Evolutionary conservation across 2,113 vertebrate species (phyloP), one percentile per base, ranked within the genome.

Genomic region (Festucalex cinctus): DNA sequence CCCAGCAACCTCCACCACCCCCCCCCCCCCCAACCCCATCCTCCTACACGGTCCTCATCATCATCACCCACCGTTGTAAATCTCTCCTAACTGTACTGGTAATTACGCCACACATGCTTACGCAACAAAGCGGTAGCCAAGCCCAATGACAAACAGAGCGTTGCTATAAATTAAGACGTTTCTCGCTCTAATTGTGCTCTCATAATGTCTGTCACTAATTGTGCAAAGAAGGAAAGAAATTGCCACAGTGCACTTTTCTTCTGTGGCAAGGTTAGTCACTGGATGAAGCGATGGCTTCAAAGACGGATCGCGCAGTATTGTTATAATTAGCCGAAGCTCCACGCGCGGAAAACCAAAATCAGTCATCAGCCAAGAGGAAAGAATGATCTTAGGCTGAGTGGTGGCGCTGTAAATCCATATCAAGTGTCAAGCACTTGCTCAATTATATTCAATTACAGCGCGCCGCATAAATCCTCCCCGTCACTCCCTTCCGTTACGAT

Each of bases 111-210:
- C 89, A 86, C 86, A 73, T 84, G 78, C 83, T 86, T 84, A 77
- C 70, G 82, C 85, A 89, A 90, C 88, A 90, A 83, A 86, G 86
- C 84, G 90, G 90, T 89, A 91, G 91, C 88, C 79, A 75, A 88
- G 88, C 82, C 88, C 90, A 91, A 92, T 89, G 87, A 92, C 91
- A 91, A 91, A 90, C 92, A 91, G 91, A 86, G 86, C 84, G 68
- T 41, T 71, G 81, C 76, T 71, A 86, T 92, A 91, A 92, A 91
- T 90, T 92, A 91, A 80, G 77, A 83, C 78, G 76, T 82, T 86
- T 81, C 74, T 85, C 66, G 65, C 84, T 89, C 86, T 86, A 91
- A 88, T 88, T 88, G 88, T 82, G 82, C 84, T 88, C 88, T 83
- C 80, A 83, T 90, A 89, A 88, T 87, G 85, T 89, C 89, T 89